These are phyloP conservation scores for Eristalis tenax DNA, from an alignment of 2,888 invertebrate genomes.

Conservation along the genomic window DNA sequence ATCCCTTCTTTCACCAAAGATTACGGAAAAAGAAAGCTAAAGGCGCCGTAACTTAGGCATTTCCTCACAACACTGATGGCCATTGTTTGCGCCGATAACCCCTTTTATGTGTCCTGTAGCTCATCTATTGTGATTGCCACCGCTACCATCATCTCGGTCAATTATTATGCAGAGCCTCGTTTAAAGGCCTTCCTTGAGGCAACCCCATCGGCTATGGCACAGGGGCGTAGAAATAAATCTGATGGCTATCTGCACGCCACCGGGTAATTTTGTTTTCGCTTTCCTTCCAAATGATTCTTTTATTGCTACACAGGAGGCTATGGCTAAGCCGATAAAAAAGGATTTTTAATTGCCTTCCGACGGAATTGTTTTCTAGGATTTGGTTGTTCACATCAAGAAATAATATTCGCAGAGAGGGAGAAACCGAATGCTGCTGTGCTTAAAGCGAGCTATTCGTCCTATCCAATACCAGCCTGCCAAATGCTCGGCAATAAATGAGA, in stretches of 20 bases:
- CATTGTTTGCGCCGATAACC: conserved; percentile 30
- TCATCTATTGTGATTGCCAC: conserved; percentile 39
- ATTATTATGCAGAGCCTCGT: conserved; percentile 4
- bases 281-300: conserved; percentile 8
- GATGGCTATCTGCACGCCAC: conserved; percentile 36
- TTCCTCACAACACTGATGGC: conserved; percentile 20
- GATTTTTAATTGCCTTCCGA: conserved; percentile 39
- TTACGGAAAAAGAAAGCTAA: conserved; percentile 25
- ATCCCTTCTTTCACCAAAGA: conserved; percentile 15
- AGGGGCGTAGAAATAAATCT: conserved; percentile 12
- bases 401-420: background rate
- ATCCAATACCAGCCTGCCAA: background rate
- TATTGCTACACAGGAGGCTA: conserved; percentile 13
- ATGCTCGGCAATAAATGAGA: background rate
- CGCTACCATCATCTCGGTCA: conserved; percentile 21
- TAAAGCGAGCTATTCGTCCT: background rate
- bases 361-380: conserved; percentile 14
- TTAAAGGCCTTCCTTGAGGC: background rate
- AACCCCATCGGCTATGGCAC: background rate
- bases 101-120: conserved; percentile 49
- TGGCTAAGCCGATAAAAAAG: conserved; percentile 25
- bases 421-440: background rate
- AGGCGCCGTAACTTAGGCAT: conserved; percentile 25
- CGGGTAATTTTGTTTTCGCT: conserved; percentile 20
- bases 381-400: background rate